phyloP scores from a whole-genome alignment of 1,140 invertebrate genomes.

The Drosophila pachea region DNA sequence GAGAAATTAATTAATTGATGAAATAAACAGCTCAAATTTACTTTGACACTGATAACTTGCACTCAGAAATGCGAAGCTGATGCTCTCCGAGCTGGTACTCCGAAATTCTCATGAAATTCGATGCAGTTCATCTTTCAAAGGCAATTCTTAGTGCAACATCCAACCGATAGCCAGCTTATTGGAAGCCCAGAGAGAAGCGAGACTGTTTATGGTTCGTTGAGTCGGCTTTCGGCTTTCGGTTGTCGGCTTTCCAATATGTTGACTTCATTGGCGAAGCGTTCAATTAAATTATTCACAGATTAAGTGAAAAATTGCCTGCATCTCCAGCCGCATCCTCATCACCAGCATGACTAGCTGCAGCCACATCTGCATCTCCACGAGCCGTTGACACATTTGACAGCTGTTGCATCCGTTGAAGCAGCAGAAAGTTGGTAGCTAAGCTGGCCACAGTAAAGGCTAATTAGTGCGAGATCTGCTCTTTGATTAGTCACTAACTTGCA shows the following conservation, averaged over 20 bases:
- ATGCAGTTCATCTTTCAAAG: too few species aligned
- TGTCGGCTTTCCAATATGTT: conserved; percentile 1
- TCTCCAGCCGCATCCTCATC: not conserved
- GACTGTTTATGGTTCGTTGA: conserved; percentile 21
- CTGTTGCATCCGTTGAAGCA: conserved; percentile 28
- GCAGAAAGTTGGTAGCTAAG: conserved; percentile 47
- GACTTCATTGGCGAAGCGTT: conserved; percentile 38
- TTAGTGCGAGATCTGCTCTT: conserved; percentile 68
- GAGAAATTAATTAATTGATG: conserved; percentile 39
- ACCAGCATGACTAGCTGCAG: not conserved
- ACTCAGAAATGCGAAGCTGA: conserved; percentile 7
- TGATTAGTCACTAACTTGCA: conserved; percentile 49
- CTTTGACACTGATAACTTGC: conserved; percentile 43
- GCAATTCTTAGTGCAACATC: too few species aligned
- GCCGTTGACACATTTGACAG: conserved; percentile 41
- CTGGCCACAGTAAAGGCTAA: conserved; percentile 63
- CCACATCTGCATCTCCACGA: not conserved
- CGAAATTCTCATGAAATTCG: not conserved
- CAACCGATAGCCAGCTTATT: too few species aligned
- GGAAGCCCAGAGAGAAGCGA: too few species aligned
- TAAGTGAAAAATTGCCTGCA: conserved; percentile 53
- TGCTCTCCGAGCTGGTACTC: not conserved
- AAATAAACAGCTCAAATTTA: conserved; percentile 31
- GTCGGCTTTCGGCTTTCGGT: not conserved
- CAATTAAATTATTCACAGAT: conserved; percentile 60